phyloP scores from a whole-genome alignment of 2,797 vertebrate genomes.

The Clarias pachynema region DNA sequence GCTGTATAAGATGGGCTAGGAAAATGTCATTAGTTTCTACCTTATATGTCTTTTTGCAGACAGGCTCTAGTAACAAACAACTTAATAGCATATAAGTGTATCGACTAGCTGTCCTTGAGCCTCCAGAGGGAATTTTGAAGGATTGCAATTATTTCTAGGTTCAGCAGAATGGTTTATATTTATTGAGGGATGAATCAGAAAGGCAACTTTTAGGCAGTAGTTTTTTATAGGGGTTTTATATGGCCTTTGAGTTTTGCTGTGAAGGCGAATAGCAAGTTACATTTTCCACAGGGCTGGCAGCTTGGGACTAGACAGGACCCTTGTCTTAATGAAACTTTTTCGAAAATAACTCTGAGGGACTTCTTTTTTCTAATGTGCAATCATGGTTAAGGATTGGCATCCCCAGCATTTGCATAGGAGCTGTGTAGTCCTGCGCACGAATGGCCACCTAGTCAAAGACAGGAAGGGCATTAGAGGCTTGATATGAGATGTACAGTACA shows the following conservation, averaged over 20 bases:
- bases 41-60: conserved; percentile 10
- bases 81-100: conserved; percentile 32
- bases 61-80: conserved; percentile 13
- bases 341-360: neutral
- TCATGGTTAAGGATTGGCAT: neutral
- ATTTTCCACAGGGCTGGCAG: neutral
- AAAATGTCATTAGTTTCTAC: conserved; percentile 13
- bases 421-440: neutral
- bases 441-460: neutral
- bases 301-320: neutral
- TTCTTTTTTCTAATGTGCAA: neutral
- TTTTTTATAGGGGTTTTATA: conserved; percentile 20
- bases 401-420: neutral
- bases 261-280: neutral
- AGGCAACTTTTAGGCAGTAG: neutral
- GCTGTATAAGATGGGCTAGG: neutral
- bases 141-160: conserved; percentile 26
- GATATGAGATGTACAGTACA: neutral
- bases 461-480: neutral
- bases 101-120: conserved; percentile 13
- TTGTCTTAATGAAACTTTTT: neutral
- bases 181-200: conserved; percentile 25
- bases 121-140: conserved; percentile 14
- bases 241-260: conserved; percentile 6
- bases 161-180: conserved; percentile 22